These are phyloP conservation scores for Syrrhaptes paradoxus DNA, from an alignment of 2,113 vertebrate genomes.

Conservation along the genomic window DNA sequence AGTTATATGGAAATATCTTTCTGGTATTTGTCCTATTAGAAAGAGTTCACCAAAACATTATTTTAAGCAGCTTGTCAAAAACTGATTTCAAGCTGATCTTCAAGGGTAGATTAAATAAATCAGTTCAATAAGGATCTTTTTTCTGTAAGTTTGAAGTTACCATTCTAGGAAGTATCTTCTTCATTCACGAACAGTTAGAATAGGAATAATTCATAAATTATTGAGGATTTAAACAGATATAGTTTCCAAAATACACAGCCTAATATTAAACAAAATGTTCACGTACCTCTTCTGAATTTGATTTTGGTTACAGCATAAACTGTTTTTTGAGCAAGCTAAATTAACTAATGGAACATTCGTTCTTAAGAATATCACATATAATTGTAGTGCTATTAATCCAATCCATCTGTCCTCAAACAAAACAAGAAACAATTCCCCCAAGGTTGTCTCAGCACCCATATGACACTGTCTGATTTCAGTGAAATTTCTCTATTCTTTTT, in stretches of 20 bases:
- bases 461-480: not conserved
- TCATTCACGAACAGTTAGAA: not conserved
- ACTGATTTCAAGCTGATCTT: not conserved
- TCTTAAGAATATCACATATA: not conserved
- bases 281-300: not conserved
- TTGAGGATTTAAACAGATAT: not conserved
- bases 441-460: fast-evolving
- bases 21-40: not conserved
- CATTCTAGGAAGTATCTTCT: not conserved
- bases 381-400: not conserved
- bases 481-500: not conserved
- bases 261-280: not conserved
- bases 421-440: not conserved
- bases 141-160: not conserved
- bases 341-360: not conserved
- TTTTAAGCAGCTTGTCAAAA: not conserved
- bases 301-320: not conserved
- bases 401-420: not conserved
- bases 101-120: not conserved
- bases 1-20: not conserved
- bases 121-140: not conserved
- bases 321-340: not conserved
- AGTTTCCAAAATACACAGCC: not conserved
- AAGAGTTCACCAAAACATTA: not conserved
- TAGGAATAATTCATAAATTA: not conserved